Evolutionary conservation across 2,113 vertebrate genomes (phyloP), one percentile per base, ranked within the genome.

Genomic region (Solenodon paradoxus): DNA sequence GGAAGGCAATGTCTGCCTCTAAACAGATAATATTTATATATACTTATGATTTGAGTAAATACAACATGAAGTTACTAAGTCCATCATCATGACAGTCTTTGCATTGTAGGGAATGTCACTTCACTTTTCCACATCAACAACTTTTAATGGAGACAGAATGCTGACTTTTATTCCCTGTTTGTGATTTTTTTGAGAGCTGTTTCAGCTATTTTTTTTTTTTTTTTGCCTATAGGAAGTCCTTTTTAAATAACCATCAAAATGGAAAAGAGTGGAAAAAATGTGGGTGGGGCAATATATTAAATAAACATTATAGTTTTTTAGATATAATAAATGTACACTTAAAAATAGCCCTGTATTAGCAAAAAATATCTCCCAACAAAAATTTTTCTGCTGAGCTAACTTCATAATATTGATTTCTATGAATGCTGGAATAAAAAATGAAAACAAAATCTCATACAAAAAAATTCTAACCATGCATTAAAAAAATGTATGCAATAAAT

Each of bases 361-460:
- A 69, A 94, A 95, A 94, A 87, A 55, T 87, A 38, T 94, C 32
- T 61, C 55, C 55, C 92, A 95, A 92, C 42, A 24, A 86, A 63
- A n/a, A 35, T 1, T 92, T 97, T 97, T 95, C 77, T 93, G 87
- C 94, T 90, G 77, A 95, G 86, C 38, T 90, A 94, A 94, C 88
- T 55, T 94, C 59, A 92, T 88, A 88, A 95, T 95, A 97, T 94
- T 98, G 96, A 97, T 95, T 97, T 97, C 91, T 92, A 83, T 96
- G 92, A 97, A 79, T 75, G 57, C 12, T 28, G 19, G 78, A 94
- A 95, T 97, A 64, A 97, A 95, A 97, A 95, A 97, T 93, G 93
- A 32, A 84, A 42, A 42, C 74, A 26, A 72, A 95, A 92, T 49
- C 45, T 97, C 94, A 93, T 61, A 92, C 19, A 95, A 82, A 78